These are phyloP conservation scores for Drosophila yakuba DNA, from an alignment of 1,140 invertebrate species.

Conservation along the genomic window DNA sequence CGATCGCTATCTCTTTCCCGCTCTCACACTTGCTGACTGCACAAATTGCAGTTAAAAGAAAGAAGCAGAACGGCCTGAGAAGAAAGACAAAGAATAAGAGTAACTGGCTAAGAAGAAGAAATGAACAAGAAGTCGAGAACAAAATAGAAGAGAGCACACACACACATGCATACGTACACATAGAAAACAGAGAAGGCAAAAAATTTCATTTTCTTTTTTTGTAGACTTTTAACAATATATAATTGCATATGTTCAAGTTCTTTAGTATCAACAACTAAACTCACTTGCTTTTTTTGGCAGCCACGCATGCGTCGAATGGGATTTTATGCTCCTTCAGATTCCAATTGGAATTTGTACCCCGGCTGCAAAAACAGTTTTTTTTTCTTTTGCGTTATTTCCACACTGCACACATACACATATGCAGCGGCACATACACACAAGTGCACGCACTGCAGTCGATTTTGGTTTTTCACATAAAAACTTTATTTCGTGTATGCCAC, in stretches of 20 bases:
- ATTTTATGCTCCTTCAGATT: slow-evolving; percentile 31
- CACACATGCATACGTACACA: slow-evolving; percentile 30
- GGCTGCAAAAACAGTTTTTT: slow-evolving; percentile 40
- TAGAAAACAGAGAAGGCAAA: slow-evolving; percentile 3
- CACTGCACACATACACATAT: slow-evolving; percentile 25
- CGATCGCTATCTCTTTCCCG: slow-evolving; percentile 5
- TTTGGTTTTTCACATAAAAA: slow-evolving; percentile 32
- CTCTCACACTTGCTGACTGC: slow-evolving; percentile 30
- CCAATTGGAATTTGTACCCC: slow-evolving; percentile 73
- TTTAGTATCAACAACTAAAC: not conserved
- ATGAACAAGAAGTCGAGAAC: slow-evolving; percentile 44
- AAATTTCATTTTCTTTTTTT: not conserved
- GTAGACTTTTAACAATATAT: not conserved
- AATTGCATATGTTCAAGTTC: no score
- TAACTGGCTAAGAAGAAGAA: slow-evolving; percentile 48
- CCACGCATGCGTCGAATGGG: slow-evolving; percentile 54
- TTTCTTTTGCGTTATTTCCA: slow-evolving; percentile 30
- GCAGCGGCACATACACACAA: slow-evolving; percentile 43
- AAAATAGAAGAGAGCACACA: slow-evolving; percentile 51
- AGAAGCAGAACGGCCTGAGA: slow-evolving; percentile 13
- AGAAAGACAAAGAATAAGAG: slow-evolving; percentile 63
- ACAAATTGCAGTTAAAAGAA: slow-evolving; percentile 37
- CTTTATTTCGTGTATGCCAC: slow-evolving; percentile 4
- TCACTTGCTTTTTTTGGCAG: slow-evolving; percentile 13
- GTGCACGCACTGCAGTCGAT: slow-evolving; percentile 57